Evolutionary conservation across 2,113 vertebrate genomes (phyloP).

Genomic region (Willisornis vidua): DNA sequence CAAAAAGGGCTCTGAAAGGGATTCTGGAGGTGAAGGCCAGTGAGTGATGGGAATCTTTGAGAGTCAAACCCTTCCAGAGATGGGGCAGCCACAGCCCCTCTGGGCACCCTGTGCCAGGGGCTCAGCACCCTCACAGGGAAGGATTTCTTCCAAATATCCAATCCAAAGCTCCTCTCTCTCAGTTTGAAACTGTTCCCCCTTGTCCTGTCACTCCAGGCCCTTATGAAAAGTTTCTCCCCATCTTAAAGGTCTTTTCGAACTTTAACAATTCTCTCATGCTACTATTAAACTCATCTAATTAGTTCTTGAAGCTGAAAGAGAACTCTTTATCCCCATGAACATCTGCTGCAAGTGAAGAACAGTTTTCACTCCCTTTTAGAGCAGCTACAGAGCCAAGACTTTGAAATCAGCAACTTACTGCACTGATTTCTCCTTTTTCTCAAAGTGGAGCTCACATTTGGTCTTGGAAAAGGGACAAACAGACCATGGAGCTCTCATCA

Average conservation of each 20-base stretch:
- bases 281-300: background rate
- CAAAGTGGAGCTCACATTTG: background rate
- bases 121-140: background rate
- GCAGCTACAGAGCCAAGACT: background rate
- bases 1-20: background rate
- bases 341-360: background rate
- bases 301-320: background rate
- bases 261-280: background rate
- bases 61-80: background rate
- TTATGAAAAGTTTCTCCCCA: background rate
- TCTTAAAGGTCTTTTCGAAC: background rate
- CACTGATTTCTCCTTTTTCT: background rate
- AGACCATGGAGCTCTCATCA: background rate
- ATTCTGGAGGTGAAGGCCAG: background rate
- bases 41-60: background rate
- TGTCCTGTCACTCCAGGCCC: background rate
- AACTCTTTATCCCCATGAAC: background rate
- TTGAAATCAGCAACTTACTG: background rate
- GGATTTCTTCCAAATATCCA: background rate
- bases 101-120: background rate
- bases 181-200: background rate
- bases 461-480: background rate
- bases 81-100: background rate
- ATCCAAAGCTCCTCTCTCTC: background rate
- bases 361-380: background rate